Percentiles rank a stretch among this genome's conserved stretches.
phyloP scores from a whole-genome alignment of 2,888 invertebrate genomes.

The Brachyptera putata region DNA sequence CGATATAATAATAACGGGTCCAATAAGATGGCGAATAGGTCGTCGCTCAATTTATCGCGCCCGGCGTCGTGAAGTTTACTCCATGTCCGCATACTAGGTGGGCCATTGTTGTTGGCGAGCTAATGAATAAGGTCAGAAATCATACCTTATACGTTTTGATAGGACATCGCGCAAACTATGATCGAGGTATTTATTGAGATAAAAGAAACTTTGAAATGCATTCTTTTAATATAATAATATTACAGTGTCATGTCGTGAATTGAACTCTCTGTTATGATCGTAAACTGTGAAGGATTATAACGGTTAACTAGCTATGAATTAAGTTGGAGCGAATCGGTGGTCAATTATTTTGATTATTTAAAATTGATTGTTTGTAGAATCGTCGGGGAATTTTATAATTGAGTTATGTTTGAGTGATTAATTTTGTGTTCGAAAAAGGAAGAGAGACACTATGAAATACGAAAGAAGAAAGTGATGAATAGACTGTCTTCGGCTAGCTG shows the following conservation, averaged over 20 bases:
- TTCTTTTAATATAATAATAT: background rate
- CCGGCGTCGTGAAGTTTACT: background rate
- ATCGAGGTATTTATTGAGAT: background rate
- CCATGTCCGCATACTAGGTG: background rate
- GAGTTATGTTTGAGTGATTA: too few relatives aligned
- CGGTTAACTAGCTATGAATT: too few relatives aligned
- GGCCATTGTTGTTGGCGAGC: background rate
- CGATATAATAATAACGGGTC: too few relatives aligned
- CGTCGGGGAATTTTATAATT: too few relatives aligned
- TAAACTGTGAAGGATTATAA: constrained; percentile 1
- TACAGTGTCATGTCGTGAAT: constrained; percentile 3
- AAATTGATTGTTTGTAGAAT: background rate
- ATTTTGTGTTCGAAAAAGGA: too few relatives aligned
- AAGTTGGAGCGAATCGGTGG: too few relatives aligned
- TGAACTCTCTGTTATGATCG: constrained; percentile 7
- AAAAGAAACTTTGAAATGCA: background rate
- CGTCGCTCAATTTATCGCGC: too few relatives aligned
- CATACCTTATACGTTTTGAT: background rate
- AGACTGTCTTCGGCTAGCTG: too few relatives aligned
- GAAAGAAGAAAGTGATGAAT: too few relatives aligned
- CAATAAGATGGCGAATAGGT: too few relatives aligned
- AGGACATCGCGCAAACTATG: background rate
- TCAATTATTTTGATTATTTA: background rate
- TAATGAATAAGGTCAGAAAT: constrained; percentile 9
- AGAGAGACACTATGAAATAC: too few relatives aligned